Evolutionary conservation across 2,113 vertebrate species (phyloP), one percentile per base, ranked within the genome.

Genomic region (Turdus rufiventris): DNA sequence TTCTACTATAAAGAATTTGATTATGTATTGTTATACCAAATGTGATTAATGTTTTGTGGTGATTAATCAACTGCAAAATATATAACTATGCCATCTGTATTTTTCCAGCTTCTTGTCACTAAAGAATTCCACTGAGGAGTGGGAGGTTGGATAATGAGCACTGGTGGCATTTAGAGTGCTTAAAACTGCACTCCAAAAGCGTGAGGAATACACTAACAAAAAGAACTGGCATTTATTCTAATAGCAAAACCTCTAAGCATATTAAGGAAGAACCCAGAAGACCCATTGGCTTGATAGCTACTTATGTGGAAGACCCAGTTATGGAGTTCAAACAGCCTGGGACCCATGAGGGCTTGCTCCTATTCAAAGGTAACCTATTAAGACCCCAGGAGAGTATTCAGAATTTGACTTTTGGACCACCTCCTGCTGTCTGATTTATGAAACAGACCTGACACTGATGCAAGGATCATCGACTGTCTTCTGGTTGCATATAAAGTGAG

Each of bases 61-160:
- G 97, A 98, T 98, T 98, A 98, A 98, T 98, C 98, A 98, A 97
- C 97, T 98, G 97, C 96, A 98, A 98, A 98, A 98, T 98, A 97
- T 98, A 97, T 97, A 97, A 98, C 98, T 97, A 98, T 97, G 88
- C 97, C 97, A 98, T 98, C 97, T 98, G 97, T 97, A 98, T 96
- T 97, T 97, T 97, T 97, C 94, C 71, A 96, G 96, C 87, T 97
- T 97, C 96, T 96, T 98, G 97, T 98, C 98, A 98, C 83, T 98
- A 97, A 97, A 92, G 95, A 97, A 97, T 98, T 98, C 96, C 94
- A 76, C 91, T 84, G 92, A 89, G 93, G 85, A 83, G 87, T 94
- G 65, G 83, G 96, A 97, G 86, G 94, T 97, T 68, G 91, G 65
- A 85, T 97, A 94, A 96, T 95, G 94, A 96, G 88, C 93, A 96